phyloP scores from a whole-genome alignment of 2,113 vertebrate genomes.

The Coryphaenoides rupestris region DNA sequence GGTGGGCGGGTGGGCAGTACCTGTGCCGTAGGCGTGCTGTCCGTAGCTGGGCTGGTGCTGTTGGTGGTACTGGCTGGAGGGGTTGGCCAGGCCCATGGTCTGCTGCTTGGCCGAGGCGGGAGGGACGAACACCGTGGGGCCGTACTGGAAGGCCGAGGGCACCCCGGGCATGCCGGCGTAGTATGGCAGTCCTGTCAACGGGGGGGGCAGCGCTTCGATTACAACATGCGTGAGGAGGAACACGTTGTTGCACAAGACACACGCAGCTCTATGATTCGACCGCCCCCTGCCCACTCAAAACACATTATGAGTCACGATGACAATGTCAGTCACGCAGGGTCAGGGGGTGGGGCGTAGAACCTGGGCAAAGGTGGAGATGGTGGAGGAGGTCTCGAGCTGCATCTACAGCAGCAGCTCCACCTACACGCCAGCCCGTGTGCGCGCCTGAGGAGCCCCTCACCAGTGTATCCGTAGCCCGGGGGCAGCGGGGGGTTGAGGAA shows the following conservation, averaged over 20 bases:
- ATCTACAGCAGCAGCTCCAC: neutral
- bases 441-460: conserved; percentile 31
- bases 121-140: conserved; percentile 93
- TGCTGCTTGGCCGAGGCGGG: conserved; percentile 90
- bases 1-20: no score
- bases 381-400: no score
- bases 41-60: conserved; percentile 86
- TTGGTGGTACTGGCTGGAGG: conserved; percentile 85
- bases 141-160: conserved; percentile 94
- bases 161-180: conserved; percentile 86
- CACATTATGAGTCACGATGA: no score
- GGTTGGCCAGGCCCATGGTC: conserved; percentile 77
- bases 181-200: conserved; percentile 81
- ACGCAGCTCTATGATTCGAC: no score
- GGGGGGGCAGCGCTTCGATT: neutral
- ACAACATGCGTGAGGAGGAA: no score
- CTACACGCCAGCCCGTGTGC: neutral
- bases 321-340: no score
- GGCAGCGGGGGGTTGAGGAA: conserved; percentile 89
- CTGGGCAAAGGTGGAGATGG: no score
- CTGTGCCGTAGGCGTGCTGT: conserved; percentile 85
- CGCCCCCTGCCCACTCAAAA: no score
- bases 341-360: no score
- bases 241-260: no score
- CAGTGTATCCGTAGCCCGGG: conserved; percentile 93